These are phyloP conservation scores for fruit fly (Drosophila melanogaster) DNA, from an alignment of 1,140 invertebrate genomes.

Conservation along the genomic window Release_6_plus_ISO1_MT NC_004354.4:7710001-7710500, in stretches of 20 bases:
- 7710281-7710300: constrained; percentile 39
- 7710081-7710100: constrained; percentile 1
- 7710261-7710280: constrained; percentile 17
- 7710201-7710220: constrained; percentile 46
- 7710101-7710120: neutral
- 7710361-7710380: neutral
- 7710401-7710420: constrained; percentile 48
- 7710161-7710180: neutral
- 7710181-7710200: constrained; percentile 51
- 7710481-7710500: constrained; percentile 31
- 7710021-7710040: constrained; percentile 59
- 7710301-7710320: constrained; percentile 27
- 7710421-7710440: constrained; percentile 17
- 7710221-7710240: constrained; percentile 43
- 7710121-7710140: constrained; percentile 3
- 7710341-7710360: neutral
- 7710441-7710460: constrained; percentile 7
- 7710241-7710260: neutral
- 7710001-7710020: constrained; percentile 32
- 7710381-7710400: constrained; percentile 12
- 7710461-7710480: neutral
- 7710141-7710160: constrained; percentile 10
- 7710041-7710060: constrained; percentile 8
- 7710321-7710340: constrained; percentile 25
- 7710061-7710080: neutral